Evolutionary conservation across 2,888 invertebrate genomes (phyloP).

Genomic region (Brachyptera risi): DNA sequence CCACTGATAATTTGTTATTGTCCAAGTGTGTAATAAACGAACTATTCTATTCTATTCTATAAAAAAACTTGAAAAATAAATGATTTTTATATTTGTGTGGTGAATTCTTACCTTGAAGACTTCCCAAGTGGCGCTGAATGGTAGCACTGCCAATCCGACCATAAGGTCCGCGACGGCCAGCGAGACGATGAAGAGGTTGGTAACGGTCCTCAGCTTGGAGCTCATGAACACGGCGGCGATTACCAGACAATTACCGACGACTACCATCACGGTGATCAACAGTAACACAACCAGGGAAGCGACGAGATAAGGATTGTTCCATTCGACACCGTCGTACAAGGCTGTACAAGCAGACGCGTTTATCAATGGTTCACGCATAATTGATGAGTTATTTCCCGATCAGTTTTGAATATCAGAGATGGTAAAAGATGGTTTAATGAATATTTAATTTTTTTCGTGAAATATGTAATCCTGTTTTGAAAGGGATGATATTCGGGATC

Average conservation of each 20-base stretch:
- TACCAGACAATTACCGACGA: constrained; percentile 87
- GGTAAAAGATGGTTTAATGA: too few species aligned
- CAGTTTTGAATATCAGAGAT: too few species aligned
- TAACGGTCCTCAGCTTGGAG: constrained; percentile 88
- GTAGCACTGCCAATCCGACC: constrained; percentile 92
- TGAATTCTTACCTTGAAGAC: constrained; percentile 70
- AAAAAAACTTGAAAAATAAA: too few species aligned
- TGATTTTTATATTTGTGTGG: too few species aligned
- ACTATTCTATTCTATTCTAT: too few species aligned
- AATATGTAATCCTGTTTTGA: too few species aligned
- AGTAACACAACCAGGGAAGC: constrained; percentile 72
- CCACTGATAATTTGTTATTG: too few species aligned
- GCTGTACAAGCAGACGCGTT: constrained; percentile 79
- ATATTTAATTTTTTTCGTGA: too few species aligned
- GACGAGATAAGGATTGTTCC: constrained; percentile 75
- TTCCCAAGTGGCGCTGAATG: constrained; percentile 93
- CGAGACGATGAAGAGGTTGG: constrained; percentile 95
- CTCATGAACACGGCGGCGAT: constrained; percentile 89
- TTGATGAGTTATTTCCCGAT: too few species aligned
- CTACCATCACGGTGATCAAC: constrained; percentile 82
- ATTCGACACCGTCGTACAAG: constrained; percentile 69
- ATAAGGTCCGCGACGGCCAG: constrained; percentile 93
- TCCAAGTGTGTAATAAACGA: too few species aligned
- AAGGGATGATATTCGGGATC: too few species aligned
- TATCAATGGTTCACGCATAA: constrained; percentile 48